Conservation (phyloP, 2,888 invertebrate species). For the Andrena bicolor region DNA sequence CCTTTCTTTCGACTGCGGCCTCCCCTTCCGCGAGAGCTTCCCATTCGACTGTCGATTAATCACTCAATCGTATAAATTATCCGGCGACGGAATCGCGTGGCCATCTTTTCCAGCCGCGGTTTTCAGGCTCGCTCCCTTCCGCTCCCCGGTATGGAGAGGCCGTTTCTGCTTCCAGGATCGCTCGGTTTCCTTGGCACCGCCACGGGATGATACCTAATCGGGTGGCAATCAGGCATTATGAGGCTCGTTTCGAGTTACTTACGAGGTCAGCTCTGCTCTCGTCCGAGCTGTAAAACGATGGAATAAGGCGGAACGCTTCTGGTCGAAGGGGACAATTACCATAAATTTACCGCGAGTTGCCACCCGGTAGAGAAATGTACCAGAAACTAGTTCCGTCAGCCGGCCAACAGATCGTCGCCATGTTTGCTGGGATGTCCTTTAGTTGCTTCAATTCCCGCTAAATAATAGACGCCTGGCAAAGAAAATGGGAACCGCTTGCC, state of each 20-base stretch:
- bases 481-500: background rate
- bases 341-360: conserved; percentile 77
- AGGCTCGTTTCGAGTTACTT: conserved; percentile 56
- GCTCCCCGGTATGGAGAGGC: background rate
- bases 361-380: conserved; percentile 71
- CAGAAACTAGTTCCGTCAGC: conserved; percentile 69
- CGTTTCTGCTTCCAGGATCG: conserved; percentile 24
- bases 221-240: conserved; percentile 59
- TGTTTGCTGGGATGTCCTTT: conserved; percentile 56
- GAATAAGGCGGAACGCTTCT: conserved; percentile 54
- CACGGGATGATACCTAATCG: conserved; percentile 52
- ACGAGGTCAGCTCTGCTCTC: conserved; percentile 53
- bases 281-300: conserved; percentile 36
- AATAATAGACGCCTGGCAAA: background rate
- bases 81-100: background rate
- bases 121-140: background rate
- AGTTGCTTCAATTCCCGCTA: no score
- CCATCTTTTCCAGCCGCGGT: background rate
- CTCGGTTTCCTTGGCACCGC: conserved; percentile 30
- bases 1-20: background rate
- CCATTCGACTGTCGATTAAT: conserved; percentile 20
- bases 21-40: background rate
- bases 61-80: conserved; percentile 34
- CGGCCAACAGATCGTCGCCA: conserved; percentile 68
- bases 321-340: conserved; percentile 76